Evolutionary conservation across 2,888 invertebrate genomes (phyloP).

Genomic region (Busseola fusca): DNA sequence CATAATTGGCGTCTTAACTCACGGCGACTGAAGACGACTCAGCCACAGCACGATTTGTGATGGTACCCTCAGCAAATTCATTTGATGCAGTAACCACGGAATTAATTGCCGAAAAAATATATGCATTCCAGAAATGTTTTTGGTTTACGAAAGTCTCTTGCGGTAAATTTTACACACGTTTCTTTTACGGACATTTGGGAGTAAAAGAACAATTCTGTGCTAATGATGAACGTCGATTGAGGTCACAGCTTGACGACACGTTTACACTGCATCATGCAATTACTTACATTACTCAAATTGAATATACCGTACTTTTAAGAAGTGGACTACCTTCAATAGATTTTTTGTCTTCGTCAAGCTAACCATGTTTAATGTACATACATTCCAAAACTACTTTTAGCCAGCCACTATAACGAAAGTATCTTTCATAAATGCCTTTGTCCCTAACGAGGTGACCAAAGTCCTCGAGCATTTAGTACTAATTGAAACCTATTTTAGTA

Average conservation of each 20-base stretch:
- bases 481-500: constrained; percentile 62
- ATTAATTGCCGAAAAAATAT: constrained; percentile 51
- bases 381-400: constrained; percentile 17
- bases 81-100: constrained; percentile 54
- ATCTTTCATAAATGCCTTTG: constrained; percentile 49
- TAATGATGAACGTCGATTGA: constrained; percentile 24
- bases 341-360: not conserved
- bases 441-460: constrained; percentile 42
- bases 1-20: constrained; percentile 68
- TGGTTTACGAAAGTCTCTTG: constrained; percentile 26
- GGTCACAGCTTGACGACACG: not conserved
- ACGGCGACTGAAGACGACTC: constrained; percentile 49
- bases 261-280: constrained; percentile 18
- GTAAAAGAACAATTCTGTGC: constrained; percentile 7
- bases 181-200: constrained; percentile 21
- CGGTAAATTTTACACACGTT: constrained; percentile 31
- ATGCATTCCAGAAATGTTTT: constrained; percentile 55
- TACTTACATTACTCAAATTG: constrained; percentile 24
- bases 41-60: constrained; percentile 48
- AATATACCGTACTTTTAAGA: constrained; percentile 24
- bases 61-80: constrained; percentile 56
- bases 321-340: constrained; percentile 1
- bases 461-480: constrained; percentile 49
- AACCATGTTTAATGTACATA: constrained; percentile 13
- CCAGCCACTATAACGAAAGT: constrained; percentile 28